Percentiles rank a stretch among this genome's conserved stretches.
phyloP scores from a whole-genome alignment of 2,113 vertebrate species.

The Pangasianodon gigas region DNA sequence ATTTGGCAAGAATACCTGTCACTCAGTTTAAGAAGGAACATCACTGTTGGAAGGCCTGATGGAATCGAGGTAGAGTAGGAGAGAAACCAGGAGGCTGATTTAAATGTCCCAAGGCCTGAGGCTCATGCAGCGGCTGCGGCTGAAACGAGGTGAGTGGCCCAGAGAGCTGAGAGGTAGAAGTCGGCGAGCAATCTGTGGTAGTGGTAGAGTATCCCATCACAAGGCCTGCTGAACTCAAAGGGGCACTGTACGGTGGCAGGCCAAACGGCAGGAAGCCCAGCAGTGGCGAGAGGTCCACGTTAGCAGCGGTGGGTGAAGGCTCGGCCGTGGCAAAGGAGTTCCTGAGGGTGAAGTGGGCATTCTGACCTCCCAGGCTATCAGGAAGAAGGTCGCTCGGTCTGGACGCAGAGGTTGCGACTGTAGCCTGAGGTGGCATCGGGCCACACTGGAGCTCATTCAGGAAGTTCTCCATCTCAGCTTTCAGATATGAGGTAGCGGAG shows the following conservation, averaged over 20 bases:
- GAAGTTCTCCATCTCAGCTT: conserved; percentile 92
- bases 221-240: conserved; percentile 84
- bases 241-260: conserved; percentile 86
- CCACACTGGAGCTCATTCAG: conserved; percentile 91
- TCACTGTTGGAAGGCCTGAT: conserved; percentile 91
- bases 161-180: conserved; percentile 59
- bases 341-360: conserved; percentile 82
- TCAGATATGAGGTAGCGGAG: conserved; percentile 97
- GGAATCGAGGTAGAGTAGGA: conserved; percentile 94
- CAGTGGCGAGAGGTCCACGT: conserved; percentile 93
- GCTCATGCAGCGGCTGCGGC: conserved; percentile 79
- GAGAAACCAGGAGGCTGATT: conserved; percentile 89
- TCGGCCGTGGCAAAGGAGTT: conserved; percentile 84
- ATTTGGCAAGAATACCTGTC: conserved; percentile 12
- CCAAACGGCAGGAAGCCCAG: conserved; percentile 92
- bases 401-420: conserved; percentile 75
- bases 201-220: conserved; percentile 86
- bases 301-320: conserved; percentile 84
- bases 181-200: conserved; percentile 61
- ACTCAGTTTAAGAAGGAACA: conserved; percentile 24
- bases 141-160: conserved; percentile 72
- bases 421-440: conserved; percentile 78
- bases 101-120: conserved; percentile 87
- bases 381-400: conserved; percentile 81
- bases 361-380: conserved; percentile 74